A percentile compares a stretch with the other conserved stretches of the same genome.
phyloP scores from a whole-genome alignment of 2,888 invertebrate species.

The Eubasilissa splendida region DNA sequence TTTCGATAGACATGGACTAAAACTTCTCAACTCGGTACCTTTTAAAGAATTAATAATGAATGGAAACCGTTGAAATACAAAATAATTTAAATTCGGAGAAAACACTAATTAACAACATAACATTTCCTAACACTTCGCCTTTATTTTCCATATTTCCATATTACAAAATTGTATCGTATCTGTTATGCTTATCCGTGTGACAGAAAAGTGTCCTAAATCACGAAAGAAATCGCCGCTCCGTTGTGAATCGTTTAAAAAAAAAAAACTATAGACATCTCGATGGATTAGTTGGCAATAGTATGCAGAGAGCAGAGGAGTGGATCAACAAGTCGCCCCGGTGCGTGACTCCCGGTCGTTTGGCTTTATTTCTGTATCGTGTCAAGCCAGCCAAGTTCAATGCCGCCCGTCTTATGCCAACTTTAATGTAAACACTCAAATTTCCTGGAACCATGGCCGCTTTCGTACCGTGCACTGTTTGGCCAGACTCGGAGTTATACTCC shows the following conservation, averaged over 20 bases:
- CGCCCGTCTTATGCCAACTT: slow-evolving; percentile 11
- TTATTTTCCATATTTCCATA: too few relatives aligned
- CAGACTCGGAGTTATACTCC: not conserved
- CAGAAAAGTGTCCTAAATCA: too few relatives aligned
- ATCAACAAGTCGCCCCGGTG: slow-evolving; percentile 30
- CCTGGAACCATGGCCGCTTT: not conserved
- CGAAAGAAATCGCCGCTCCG: not conserved
- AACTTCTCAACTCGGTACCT: too few relatives aligned
- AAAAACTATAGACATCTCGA: not conserved
- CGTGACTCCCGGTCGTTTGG: slow-evolving; percentile 4
- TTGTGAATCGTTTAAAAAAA: not conserved
- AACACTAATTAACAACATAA: too few relatives aligned
- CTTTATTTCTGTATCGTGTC: slow-evolving; percentile 20
- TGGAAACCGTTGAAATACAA: too few relatives aligned
- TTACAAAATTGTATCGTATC: too few relatives aligned
- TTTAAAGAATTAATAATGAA: too few relatives aligned
- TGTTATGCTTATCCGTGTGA: too few relatives aligned
- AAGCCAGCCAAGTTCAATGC: slow-evolving; percentile 36
- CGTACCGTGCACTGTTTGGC: too few relatives aligned
- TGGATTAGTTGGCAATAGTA: not conserved
- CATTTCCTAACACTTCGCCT: too few relatives aligned
- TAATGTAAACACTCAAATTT: not conserved
- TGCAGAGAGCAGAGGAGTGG: not conserved
- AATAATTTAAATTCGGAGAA: too few relatives aligned
- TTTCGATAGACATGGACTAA: too few relatives aligned